Evolutionary conservation across 1,140 invertebrate species (phyloP).

Genomic region (Macrocentrus cingulum): DNA sequence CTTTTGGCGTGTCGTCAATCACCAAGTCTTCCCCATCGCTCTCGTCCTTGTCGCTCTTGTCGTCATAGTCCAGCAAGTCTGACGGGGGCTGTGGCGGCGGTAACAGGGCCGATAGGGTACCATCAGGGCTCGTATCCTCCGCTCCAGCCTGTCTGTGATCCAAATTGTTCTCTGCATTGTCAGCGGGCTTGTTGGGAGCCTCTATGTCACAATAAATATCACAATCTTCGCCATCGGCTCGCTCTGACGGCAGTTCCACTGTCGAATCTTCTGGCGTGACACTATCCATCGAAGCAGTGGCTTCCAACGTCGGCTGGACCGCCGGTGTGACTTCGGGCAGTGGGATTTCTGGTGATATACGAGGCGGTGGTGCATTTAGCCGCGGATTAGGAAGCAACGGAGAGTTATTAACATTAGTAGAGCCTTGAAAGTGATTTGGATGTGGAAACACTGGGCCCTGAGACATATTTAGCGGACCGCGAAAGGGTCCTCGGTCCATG

Average conservation of each 20-base stretch:
- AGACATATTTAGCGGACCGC: slow-evolving; percentile 30
- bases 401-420: slow-evolving; percentile 20
- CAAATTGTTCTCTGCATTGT: slow-evolving; percentile 28
- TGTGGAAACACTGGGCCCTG: slow-evolving; percentile 36
- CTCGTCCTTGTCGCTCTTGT: slow-evolving; percentile 61
- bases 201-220: slow-evolving; percentile 54
- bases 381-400: slow-evolving; percentile 18
- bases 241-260: background rate
- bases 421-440: slow-evolving; percentile 28
- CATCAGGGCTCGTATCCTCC: background rate
- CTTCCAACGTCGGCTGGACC: background rate
- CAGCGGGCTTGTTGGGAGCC: slow-evolving; percentile 34
- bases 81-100: slow-evolving; percentile 64
- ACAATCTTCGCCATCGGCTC: slow-evolving; percentile 45
- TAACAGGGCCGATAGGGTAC: slow-evolving; percentile 32
- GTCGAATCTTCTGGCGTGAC: background rate
- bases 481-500: slow-evolving; percentile 22
- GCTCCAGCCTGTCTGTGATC: slow-evolving; percentile 23
- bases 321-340: background rate
- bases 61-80: slow-evolving; percentile 53
- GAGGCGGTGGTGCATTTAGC: slow-evolving; percentile 21
- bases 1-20: slow-evolving; percentile 65
- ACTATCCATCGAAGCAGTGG: background rate
- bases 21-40: slow-evolving; percentile 66
- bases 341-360: background rate